Evolutionary conservation across 1,140 invertebrate genomes (phyloP).

Genomic region (Helicoverpa zea): DNA sequence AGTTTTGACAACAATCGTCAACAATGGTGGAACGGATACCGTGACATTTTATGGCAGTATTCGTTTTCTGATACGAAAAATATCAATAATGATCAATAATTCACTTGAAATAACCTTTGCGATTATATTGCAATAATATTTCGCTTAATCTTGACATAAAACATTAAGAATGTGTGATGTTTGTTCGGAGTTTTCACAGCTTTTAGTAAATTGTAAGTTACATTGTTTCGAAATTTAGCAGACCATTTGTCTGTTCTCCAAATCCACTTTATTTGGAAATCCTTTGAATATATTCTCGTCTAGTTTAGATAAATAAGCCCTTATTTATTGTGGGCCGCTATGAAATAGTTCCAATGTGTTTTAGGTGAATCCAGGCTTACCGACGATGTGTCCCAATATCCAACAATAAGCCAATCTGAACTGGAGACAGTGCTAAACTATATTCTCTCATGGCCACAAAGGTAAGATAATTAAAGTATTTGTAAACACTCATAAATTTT

Average conservation of each 20-base stretch:
- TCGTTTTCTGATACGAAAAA: slow-evolving; percentile 84
- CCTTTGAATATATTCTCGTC: not conserved
- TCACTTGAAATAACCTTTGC: slow-evolving; percentile 71
- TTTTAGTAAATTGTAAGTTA: slow-evolving; percentile 92
- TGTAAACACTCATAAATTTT: not conserved
- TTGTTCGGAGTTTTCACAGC: slow-evolving; percentile 92
- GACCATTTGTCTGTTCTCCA: slow-evolving; percentile 62
- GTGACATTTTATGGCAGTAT: slow-evolving; percentile 82
- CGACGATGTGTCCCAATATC: slow-evolving; percentile 88
- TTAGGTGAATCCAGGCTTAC: slow-evolving; percentile 88
- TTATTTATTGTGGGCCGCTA: slow-evolving; percentile 1
- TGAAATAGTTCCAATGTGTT: slow-evolving; percentile 57
- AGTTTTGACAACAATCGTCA: slow-evolving; percentile 85
- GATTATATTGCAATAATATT: slow-evolving; percentile 84
- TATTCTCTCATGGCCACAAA: slow-evolving; percentile 91
- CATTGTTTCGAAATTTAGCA: slow-evolving; percentile 83
- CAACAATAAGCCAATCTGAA: slow-evolving; percentile 88
- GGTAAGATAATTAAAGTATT: slow-evolving; percentile 77
- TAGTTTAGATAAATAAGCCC: not conserved
- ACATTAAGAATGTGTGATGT: slow-evolving; percentile 91
- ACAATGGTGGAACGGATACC: slow-evolving; percentile 85
- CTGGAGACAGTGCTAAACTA: slow-evolving; percentile 90
- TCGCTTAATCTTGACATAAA: slow-evolving; percentile 75
- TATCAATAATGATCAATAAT: slow-evolving; percentile 85
- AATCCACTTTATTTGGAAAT: slow-evolving; percentile 46